phyloP scores from a whole-genome alignment of 92 coral and sea anemone species.

The Micromussa lordhowensis region DNA sequence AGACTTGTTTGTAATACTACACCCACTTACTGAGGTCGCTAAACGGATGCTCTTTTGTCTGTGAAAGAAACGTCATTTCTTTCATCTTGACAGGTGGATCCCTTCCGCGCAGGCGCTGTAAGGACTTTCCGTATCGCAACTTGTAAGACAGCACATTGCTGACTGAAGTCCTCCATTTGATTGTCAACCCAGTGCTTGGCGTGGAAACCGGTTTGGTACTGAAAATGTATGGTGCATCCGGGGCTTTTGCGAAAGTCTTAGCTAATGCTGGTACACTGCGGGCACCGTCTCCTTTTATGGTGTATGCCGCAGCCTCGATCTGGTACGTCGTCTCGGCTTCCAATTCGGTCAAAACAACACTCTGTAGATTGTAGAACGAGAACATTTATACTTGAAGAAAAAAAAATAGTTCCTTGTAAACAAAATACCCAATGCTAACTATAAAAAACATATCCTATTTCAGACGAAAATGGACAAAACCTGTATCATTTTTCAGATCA shows the following conservation, averaged over 20 bases:
- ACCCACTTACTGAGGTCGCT: conserved; percentile 59
- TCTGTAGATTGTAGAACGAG: neutral
- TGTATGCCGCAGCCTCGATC: conserved; percentile 80
- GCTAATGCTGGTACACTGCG: conserved; percentile 67
- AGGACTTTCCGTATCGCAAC: conserved; percentile 73
- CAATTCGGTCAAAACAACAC: conserved; percentile 61
- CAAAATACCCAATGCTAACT: too few relatives aligned
- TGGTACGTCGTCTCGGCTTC: conserved; percentile 90
- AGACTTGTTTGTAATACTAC: neutral
- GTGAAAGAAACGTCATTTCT: conserved; percentile 52
- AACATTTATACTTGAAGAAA: neutral
- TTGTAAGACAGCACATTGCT: conserved; percentile 63
- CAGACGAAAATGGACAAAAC: too few relatives aligned
- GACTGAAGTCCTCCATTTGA: conserved; percentile 81
- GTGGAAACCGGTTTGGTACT: conserved; percentile 16
- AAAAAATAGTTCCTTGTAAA: too few relatives aligned
- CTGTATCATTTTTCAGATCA: too few relatives aligned
- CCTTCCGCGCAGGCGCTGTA: conserved; percentile 69
- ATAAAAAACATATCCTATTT: too few relatives aligned
- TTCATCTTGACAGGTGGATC: conserved; percentile 74
- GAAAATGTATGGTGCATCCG: conserved; percentile 73
- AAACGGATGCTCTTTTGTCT: conserved; percentile 53
- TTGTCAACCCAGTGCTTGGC: conserved; percentile 42
- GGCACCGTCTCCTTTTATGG: conserved; percentile 92
- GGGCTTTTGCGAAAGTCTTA: conserved; percentile 73